Percentiles rank a stretch among this genome's conserved stretches.
Evolutionary conservation across 2,113 vertebrate genomes (phyloP).

Genomic region (Ciconia stormi): DNA sequence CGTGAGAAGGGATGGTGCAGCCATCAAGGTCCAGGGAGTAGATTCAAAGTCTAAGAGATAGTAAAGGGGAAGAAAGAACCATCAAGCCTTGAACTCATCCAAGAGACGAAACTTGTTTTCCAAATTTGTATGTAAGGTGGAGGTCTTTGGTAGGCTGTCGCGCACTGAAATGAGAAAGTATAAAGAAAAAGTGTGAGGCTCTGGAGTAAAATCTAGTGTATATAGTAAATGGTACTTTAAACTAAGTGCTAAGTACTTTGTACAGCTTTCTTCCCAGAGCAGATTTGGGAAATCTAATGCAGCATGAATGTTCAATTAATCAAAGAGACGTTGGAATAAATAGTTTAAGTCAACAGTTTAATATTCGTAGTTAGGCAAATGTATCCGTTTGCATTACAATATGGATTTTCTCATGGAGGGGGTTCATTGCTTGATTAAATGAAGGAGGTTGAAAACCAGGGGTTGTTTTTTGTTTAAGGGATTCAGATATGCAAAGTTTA

Average conservation of each 20-base stretch:
- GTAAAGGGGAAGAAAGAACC: not conserved
- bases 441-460: not conserved
- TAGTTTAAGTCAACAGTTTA: not conserved
- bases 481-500: not conserved
- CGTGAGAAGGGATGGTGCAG: not conserved
- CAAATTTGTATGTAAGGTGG: not conserved
- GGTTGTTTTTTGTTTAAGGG: not conserved
- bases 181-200: not conserved
- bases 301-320: not conserved
- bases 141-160: not conserved
- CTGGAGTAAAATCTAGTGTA: not conserved
- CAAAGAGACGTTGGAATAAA: not conserved
- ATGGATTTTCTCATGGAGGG: not conserved
- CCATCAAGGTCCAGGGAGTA: accelerated
- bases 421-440: not conserved
- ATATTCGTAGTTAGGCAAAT: not conserved
- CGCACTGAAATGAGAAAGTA: not conserved
- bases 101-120: not conserved
- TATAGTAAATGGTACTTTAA: not conserved
- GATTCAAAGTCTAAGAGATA: not conserved
- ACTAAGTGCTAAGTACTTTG: not conserved
- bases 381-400: not conserved
- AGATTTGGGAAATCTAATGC: not conserved
- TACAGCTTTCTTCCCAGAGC: not conserved
- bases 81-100: not conserved